phyloP scores from a whole-genome alignment of 2,113 vertebrate genomes.

The Paratilapia polleni region DNA sequence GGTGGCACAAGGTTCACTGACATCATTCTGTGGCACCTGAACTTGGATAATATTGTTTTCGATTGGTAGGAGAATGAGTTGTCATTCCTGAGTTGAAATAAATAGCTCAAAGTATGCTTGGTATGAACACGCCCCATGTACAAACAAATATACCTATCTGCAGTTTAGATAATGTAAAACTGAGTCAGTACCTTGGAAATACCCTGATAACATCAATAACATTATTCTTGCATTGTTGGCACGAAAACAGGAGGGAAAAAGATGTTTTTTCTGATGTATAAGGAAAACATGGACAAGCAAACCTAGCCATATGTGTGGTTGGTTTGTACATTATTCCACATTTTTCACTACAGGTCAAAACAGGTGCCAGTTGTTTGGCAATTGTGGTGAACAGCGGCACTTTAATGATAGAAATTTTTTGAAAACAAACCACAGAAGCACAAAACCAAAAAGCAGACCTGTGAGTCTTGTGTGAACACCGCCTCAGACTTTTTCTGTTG shows the following conservation, averaged over 20 bases:
- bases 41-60: background rate
- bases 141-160: background rate
- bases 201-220: background rate
- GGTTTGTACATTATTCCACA: background rate
- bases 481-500: background rate
- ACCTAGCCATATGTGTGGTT: background rate
- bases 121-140: background rate
- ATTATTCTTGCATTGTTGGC: background rate
- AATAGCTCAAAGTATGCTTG: background rate
- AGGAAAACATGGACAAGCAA: background rate
- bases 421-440: background rate
- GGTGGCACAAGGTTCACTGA: background rate
- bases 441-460: background rate
- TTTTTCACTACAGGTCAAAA: background rate
- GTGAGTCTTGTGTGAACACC: background rate
- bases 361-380: background rate
- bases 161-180: background rate
- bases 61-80: background rate
- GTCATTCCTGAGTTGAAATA: background rate
- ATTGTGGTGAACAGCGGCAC: background rate
- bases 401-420: background rate
- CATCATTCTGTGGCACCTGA: background rate
- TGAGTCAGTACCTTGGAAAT: background rate
- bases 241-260: background rate
- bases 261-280: background rate